phyloP scores from a whole-genome alignment of 2,797 vertebrate genomes.

The Atherinosoma microstoma region DNA sequence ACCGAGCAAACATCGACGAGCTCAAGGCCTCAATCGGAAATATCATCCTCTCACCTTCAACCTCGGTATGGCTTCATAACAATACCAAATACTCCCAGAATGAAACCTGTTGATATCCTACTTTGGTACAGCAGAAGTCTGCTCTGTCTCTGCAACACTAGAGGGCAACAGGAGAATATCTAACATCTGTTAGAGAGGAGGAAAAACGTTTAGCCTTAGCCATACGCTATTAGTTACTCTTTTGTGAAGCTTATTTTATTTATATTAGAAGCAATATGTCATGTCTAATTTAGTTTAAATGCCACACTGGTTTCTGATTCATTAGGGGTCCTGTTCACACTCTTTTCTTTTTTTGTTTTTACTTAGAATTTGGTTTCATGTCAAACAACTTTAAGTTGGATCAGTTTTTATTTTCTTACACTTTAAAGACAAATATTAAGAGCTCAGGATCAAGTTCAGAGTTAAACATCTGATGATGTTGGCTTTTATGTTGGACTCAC shows the following conservation, averaged over 20 bases:
- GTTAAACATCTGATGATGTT: slow-evolving; percentile 46
- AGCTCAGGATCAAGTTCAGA: slow-evolving; percentile 30
- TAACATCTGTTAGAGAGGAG: slow-evolving; percentile 1
- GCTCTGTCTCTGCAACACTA: slow-evolving; percentile 66
- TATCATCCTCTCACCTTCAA: slow-evolving; percentile 91
- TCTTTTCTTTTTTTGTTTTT: slow-evolving; percentile 30
- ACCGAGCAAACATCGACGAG: slow-evolving; percentile 92
- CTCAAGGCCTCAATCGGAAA: slow-evolving; percentile 95
- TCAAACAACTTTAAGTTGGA: slow-evolving; percentile 9
- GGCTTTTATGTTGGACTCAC: slow-evolving; percentile 22
- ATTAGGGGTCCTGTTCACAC: slow-evolving; percentile 23
- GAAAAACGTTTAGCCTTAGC: slow-evolving; percentile 11
- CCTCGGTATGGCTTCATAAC: slow-evolving; percentile 82
- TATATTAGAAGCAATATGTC: slow-evolving; percentile 25
- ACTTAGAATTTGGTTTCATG: slow-evolving; percentile 20
- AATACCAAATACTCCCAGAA: not conserved
- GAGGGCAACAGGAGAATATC: slow-evolving; percentile 72
- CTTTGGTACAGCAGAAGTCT: slow-evolving; percentile 11
- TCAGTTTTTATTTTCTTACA: not conserved
- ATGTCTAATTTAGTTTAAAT: slow-evolving; percentile 18
- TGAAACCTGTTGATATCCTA: slow-evolving; percentile 38
- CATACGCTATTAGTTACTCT: slow-evolving; percentile 23
- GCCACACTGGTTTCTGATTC: slow-evolving; percentile 22
- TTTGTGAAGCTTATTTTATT: slow-evolving; percentile 44
- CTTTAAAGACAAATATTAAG: slow-evolving; percentile 14